A percentile compares a stretch with the other conserved stretches of the same genome.
phyloP scores from a whole-genome alignment of 2,888 invertebrate species.

The Cactoblastis cactorum region DNA sequence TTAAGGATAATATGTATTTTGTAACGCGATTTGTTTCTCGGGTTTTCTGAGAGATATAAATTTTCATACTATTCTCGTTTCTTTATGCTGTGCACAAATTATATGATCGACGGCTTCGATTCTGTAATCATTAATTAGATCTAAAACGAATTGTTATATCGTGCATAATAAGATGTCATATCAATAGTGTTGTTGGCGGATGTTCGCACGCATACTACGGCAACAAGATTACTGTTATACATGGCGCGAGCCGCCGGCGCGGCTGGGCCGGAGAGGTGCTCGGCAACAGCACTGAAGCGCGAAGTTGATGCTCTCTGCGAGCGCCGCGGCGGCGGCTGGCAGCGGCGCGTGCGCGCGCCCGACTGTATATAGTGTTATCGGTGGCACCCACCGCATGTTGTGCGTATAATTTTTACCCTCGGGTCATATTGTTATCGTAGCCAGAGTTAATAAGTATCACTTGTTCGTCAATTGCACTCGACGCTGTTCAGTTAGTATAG shows the following conservation, averaged over 20 bases:
- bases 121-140: slow-evolving; percentile 57
- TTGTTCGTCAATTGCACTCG: slow-evolving; percentile 78
- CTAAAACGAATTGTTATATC: slow-evolving; percentile 63
- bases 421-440: slow-evolving; percentile 74
- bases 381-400: slow-evolving; percentile 46
- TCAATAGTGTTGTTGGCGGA: slow-evolving; percentile 51
- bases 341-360: slow-evolving; percentile 22
- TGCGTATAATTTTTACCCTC: slow-evolving; percentile 57
- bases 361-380: slow-evolving; percentile 62
- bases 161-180: slow-evolving; percentile 59
- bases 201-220: slow-evolving; percentile 30
- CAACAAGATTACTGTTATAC: slow-evolving; percentile 26
- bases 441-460: slow-evolving; percentile 71
- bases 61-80: slow-evolving; percentile 61
- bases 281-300: neutral
- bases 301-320: neutral
- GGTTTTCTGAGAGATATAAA: slow-evolving; percentile 71
- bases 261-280: slow-evolving; percentile 5
- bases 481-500: slow-evolving; percentile 67
- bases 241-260: slow-evolving; percentile 12
- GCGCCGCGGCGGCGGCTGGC: neutral
- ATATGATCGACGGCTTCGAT: slow-evolving; percentile 59
- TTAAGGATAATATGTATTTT: slow-evolving; percentile 76
- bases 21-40: slow-evolving; percentile 73
- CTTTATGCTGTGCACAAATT: slow-evolving; percentile 74